These are phyloP conservation scores for Limnothrissa miodon DNA, from an alignment of 2,113 vertebrate species.

Conservation along the genomic window DNA sequence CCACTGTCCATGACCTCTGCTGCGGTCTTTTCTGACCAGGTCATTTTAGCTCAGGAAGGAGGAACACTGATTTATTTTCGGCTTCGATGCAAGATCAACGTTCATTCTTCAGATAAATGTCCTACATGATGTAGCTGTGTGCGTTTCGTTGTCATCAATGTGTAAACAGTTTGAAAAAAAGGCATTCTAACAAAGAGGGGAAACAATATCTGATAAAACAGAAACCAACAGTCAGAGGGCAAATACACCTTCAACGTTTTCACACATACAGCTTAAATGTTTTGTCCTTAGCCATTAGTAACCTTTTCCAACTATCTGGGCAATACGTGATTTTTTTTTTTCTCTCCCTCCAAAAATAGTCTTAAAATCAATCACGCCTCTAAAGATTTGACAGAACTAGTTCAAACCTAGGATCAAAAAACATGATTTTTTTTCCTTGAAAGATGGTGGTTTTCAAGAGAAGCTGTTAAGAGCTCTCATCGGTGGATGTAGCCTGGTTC, in stretches of 20 bases:
- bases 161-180: background rate
- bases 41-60: background rate
- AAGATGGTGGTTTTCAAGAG: background rate
- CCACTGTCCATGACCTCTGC: background rate
- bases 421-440: background rate
- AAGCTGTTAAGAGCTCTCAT: constrained; percentile 43
- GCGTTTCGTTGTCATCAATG: background rate
- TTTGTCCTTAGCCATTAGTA: background rate
- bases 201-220: background rate
- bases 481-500: constrained; percentile 37
- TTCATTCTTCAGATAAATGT: background rate
- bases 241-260: no score
- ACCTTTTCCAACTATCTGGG: background rate
- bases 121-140: background rate
- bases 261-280: background rate
- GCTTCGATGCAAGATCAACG: background rate
- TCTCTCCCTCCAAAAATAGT: background rate
- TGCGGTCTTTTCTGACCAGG: background rate
- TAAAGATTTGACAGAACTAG: background rate
- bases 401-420: background rate
- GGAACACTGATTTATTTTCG: background rate
- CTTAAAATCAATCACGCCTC: background rate
- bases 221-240: background rate
- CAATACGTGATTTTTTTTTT: background rate
- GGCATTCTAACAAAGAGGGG: background rate